Evolutionary conservation across 2,888 invertebrate species (phyloP).

Genomic region (Microctonus hyperodae): DNA sequence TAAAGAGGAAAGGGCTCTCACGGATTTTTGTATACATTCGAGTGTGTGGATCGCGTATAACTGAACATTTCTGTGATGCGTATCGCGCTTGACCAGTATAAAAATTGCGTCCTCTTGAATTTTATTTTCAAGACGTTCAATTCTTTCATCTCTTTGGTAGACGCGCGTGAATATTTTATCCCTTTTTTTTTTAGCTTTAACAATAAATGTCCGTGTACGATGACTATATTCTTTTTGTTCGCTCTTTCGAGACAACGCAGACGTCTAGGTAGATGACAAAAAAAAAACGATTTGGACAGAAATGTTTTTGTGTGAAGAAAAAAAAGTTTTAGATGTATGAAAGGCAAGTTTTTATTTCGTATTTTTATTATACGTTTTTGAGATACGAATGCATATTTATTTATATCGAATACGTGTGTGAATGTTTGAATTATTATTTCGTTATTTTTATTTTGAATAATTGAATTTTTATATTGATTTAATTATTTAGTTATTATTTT

Average conservation of each 20-base stretch:
- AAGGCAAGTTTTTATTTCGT: neutral
- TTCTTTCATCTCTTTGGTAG: neutral
- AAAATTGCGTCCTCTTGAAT: conserved; percentile 12
- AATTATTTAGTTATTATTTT: neutral
- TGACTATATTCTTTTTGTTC: neutral
- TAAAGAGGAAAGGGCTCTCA: conserved; percentile 1
- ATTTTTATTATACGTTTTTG: too few relatives aligned
- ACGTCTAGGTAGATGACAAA: neutral
- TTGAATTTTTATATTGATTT: too few relatives aligned
- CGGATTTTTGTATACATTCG: neutral
- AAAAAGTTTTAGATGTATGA: too few relatives aligned
- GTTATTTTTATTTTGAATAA: too few relatives aligned
- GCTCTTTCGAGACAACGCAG: neutral
- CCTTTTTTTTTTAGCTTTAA: neutral
- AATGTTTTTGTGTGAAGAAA: neutral
- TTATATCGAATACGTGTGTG: neutral
- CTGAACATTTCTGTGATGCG: conserved; percentile 11
- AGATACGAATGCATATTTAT: conserved; percentile 5
- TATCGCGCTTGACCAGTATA: conserved; percentile 6
- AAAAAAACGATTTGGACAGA: neutral
- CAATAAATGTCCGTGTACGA: neutral
- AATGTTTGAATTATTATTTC: neutral
- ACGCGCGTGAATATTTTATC: conserved; percentile 1
- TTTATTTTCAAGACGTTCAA: conserved; percentile 10
- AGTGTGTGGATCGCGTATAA: conserved; percentile 4